Base-by-base conservation (phyloP, 2,113 vertebrate genomes). In the Tyto alba region DNA sequence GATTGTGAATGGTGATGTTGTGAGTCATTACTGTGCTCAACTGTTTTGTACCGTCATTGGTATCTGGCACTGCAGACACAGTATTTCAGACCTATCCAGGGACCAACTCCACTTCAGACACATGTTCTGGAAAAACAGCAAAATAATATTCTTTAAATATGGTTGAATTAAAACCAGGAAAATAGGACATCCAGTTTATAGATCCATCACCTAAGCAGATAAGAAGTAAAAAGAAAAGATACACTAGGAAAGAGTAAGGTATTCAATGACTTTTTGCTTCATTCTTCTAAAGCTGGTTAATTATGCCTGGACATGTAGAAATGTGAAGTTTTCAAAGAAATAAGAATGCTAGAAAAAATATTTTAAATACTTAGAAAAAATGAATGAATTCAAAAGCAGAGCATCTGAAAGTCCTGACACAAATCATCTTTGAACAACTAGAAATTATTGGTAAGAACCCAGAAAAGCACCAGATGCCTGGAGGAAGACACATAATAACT, bases 161-260 rank as follows among this genome's bases (percentile, higher is more conserved):
- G 34, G 10, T 12, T 86, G 25, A 68, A 73, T 56, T 63, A 34
- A 45, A 77, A 67, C 0, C 6, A 5, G 30, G 26, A 56, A n/a
- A 68, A 43, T n/a, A 7, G 0, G 15, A 12, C 11, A 45, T 1
- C 3, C 19, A 8, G 6, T 55, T 32, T 63, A 20, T 41, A 52
- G 7, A 55, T 48, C 7, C 5, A 26, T 55, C 38, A 71, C 10
- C 38, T 71, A 20, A 45, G 8, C 11, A 26, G 10, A 29, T 48
- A 38, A 52, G 50, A 60, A 9, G 4, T 12, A 47, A 52, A 81
- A 77, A 43, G 5, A 50, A 17, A 71, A 85, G 4, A 56, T 25
- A 60, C 0, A 25, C 5, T 22, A 57, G 15, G 6, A 56, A 85
- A 34, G 13, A 85, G 67, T 27, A 16, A 81, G 60, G 13, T 43